Evolutionary conservation across 2,888 invertebrate genomes (phyloP).

Genomic region (Cosmia pyralina): DNA sequence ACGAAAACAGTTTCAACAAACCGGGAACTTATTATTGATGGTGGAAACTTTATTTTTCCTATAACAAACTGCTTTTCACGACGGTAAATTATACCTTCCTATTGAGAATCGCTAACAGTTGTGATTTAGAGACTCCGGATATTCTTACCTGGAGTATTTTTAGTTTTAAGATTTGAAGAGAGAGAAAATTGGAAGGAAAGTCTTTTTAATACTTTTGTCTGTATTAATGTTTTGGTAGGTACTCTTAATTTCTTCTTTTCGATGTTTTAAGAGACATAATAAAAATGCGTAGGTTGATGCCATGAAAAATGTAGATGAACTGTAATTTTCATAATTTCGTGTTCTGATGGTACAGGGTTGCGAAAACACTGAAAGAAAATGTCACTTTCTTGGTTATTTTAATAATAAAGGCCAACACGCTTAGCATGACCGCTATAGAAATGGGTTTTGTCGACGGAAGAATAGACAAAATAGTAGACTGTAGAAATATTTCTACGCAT

Average conservation of each 20-base stretch:
- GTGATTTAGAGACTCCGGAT: conserved; percentile 59
- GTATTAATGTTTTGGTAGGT: not conserved
- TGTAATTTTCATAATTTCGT: not conserved
- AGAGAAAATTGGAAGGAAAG: not conserved
- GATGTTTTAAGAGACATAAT: not conserved
- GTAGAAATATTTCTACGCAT: too few species aligned
- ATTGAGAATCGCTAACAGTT: conserved; percentile 57
- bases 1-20: conserved; percentile 54
- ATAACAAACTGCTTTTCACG: conserved; percentile 62
- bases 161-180: conserved; percentile 27
- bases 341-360: not conserved
- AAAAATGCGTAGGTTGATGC: not conserved
- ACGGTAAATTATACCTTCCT: conserved; percentile 59
- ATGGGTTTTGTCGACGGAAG: too few species aligned
- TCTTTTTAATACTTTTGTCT: not conserved
- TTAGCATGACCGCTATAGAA: too few species aligned
- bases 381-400: not conserved
- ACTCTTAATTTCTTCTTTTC: not conserved
- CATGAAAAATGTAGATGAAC: not conserved
- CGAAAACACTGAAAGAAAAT: not conserved
- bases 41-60: conserved; percentile 59
- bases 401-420: too few species aligned
- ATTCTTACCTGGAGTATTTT: conserved; percentile 51
- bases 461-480: too few species aligned
- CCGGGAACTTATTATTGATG: conserved; percentile 64